Evolutionary conservation across 2,797 vertebrate genomes (phyloP).

Genomic region (Aplochiton taeniatus): DNA sequence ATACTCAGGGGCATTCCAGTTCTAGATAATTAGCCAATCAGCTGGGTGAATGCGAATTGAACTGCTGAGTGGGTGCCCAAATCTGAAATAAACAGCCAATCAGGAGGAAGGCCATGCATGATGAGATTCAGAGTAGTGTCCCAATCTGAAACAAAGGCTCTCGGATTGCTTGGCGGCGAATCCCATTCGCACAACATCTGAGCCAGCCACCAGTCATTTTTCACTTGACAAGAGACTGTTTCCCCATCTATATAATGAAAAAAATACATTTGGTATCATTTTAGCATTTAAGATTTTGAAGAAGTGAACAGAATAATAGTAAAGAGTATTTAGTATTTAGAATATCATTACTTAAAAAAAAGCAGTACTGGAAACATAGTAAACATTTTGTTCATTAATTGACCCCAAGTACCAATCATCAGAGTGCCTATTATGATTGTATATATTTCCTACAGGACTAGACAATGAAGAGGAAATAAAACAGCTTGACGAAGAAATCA

Average conservation of each 20-base stretch:
- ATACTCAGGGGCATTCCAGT: slow-evolving; percentile 38
- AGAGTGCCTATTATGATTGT: background rate
- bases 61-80: slow-evolving; percentile 15
- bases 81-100: slow-evolving; percentile 39
- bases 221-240: background rate
- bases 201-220: slow-evolving; percentile 28
- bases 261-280: no score
- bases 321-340: no score
- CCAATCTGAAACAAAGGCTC: slow-evolving; percentile 36
- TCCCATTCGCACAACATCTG: slow-evolving; percentile 20
- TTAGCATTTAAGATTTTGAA: no score
- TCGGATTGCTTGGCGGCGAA: slow-evolving; percentile 42
- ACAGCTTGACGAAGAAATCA: slow-evolving; percentile 98
- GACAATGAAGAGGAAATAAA: slow-evolving; percentile 98
- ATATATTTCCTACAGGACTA: slow-evolving; percentile 78
- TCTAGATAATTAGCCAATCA: slow-evolving; percentile 56
- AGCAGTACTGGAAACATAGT: background rate
- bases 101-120: slow-evolving; percentile 33
- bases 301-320: no score
- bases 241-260: background rate
- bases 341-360: no score
- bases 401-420: background rate
- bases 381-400: background rate
- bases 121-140: slow-evolving; percentile 9
- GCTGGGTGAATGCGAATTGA: slow-evolving; percentile 13